A percentile compares a stretch with the other conserved stretches of the same genome.
Conservation (phyloP, 2,797 vertebrate species). For the Astyanax mexicanus region DNA sequence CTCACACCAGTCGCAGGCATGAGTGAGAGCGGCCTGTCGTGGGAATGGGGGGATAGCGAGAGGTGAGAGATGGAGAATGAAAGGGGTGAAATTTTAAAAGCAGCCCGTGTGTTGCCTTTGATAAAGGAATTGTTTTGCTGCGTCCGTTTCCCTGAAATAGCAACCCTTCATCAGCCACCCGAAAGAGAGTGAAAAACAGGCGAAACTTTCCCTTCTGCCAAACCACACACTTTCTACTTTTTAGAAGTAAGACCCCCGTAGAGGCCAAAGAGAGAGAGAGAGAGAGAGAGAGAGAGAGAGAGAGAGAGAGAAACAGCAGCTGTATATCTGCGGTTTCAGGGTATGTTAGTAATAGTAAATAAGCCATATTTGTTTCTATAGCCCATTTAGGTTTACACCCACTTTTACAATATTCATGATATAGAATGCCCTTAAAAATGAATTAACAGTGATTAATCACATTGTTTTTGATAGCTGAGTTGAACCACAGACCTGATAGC, state of each 20-base stretch:
- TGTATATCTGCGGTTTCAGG: too few species aligned
- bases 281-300: neutral
- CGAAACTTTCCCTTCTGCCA: slow-evolving; percentile 23
- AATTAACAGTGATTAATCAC: too few species aligned
- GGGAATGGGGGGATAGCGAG: slow-evolving; percentile 54
- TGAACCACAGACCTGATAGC: too few species aligned
- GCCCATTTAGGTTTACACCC: too few species aligned
- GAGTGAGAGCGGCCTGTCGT: slow-evolving; percentile 59
- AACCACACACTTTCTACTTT: slow-evolving; percentile 48
- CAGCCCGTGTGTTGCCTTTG: slow-evolving; percentile 9
- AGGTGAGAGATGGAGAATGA: slow-evolving; percentile 18
- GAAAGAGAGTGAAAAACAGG: slow-evolving; percentile 16
- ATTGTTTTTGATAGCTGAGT: too few species aligned
- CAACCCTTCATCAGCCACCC: slow-evolving; percentile 19
- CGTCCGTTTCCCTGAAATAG: slow-evolving; percentile 17
- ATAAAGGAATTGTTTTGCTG: slow-evolving; percentile 48
- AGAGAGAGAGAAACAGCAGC: neutral
- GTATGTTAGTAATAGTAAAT: too few species aligned
- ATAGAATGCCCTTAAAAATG: too few species aligned
- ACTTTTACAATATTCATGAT: too few species aligned
- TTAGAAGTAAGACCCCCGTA: too few species aligned
- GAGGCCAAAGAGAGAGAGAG: neutral
- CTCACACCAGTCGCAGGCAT: slow-evolving; percentile 62
- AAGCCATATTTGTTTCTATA: too few species aligned
- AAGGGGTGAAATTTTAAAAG: slow-evolving; percentile 29